Percentiles rank a stretch among this genome's conserved stretches.
Evolutionary conservation across 2,888 invertebrate species (phyloP).

Genomic region (Cerastis rubricosa): DNA sequence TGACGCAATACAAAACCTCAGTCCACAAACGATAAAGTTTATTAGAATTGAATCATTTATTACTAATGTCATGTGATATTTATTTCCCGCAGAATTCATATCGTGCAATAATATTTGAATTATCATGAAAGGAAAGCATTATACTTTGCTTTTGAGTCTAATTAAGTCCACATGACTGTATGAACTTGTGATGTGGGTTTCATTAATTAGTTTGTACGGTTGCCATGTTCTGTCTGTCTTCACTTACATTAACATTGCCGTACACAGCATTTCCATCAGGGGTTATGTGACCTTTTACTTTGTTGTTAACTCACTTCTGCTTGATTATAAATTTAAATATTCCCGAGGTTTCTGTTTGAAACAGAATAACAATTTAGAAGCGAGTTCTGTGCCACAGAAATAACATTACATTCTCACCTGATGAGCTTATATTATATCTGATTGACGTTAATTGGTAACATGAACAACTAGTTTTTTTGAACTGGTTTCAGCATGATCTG

Average conservation of each 20-base stretch:
- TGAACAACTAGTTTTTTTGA: constrained; percentile 56
- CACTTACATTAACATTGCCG: constrained; percentile 45
- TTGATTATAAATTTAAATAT: constrained; percentile 70
- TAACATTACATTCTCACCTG: constrained; percentile 63
- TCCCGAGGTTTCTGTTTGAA: constrained; percentile 65
- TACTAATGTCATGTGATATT: background rate
- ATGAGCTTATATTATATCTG: constrained; percentile 58
- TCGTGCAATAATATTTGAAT: constrained; percentile 4
- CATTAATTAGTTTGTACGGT: constrained; percentile 59
- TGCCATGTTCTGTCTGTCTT: constrained; percentile 52
- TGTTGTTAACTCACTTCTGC: constrained; percentile 54
- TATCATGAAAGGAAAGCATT: constrained; percentile 5
- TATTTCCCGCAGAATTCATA: constrained; percentile 17
- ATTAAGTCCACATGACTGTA: constrained; percentile 11
- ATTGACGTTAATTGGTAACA: constrained; percentile 65
- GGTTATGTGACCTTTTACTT: constrained; percentile 54
- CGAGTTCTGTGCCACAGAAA: constrained; percentile 45
- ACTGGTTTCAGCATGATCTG: constrained; percentile 59
- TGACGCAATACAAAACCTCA: constrained; percentile 40
- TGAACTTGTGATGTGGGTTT: constrained; percentile 51
- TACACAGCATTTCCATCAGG: constrained; percentile 58
- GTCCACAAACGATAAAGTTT: constrained; percentile 27
- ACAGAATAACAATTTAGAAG: constrained; percentile 55
- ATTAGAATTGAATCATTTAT: constrained; percentile 32
- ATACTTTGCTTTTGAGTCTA: constrained; percentile 12